These are phyloP conservation scores for Baronia brevicornis DNA, from an alignment of 2,888 invertebrate species.

Conservation along the genomic window DNA sequence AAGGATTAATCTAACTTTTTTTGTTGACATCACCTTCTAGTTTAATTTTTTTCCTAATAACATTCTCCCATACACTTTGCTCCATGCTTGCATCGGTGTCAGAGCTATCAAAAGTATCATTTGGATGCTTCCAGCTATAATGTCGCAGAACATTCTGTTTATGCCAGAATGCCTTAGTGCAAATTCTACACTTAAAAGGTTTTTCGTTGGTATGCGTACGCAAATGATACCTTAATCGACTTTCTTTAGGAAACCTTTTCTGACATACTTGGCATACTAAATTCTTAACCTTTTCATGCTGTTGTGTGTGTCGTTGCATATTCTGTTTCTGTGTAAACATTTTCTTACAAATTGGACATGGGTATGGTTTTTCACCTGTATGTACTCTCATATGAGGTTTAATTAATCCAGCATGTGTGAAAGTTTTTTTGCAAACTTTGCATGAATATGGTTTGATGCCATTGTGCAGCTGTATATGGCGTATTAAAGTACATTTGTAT, in stretches of 20 bases:
- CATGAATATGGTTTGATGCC: conserved; percentile 31
- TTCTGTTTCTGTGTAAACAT: conserved; percentile 49
- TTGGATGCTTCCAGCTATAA: conserved; percentile 49
- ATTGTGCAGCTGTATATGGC: conserved; percentile 41
- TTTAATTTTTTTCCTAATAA: conserved; percentile 25
- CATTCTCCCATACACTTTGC: conserved; percentile 38
- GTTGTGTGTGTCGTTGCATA: conserved; percentile 39
- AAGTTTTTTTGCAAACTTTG: conserved; percentile 30
- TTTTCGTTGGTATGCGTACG: conserved; percentile 42
- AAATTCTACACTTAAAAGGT: conserved; percentile 41
- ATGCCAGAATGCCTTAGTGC: conserved; percentile 48
- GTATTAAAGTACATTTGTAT: conserved; percentile 40
- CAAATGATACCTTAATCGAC: conserved; percentile 52
- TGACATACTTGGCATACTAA: conserved; percentile 46
- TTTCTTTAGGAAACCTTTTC: conserved; percentile 48
- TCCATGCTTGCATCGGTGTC: conserved; percentile 51
- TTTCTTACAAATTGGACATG: conserved; percentile 39
- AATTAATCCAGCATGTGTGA: conserved; percentile 29
- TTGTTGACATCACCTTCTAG: too few species aligned
- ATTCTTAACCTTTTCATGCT: conserved; percentile 42
- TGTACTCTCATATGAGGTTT: conserved; percentile 43
- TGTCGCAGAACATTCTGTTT: conserved; percentile 50
- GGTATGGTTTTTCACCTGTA: conserved; percentile 38
- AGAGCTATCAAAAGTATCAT: conserved; percentile 29
- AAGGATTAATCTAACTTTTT: too few species aligned